Evolutionary conservation across 2,113 vertebrate species (phyloP).

Genomic region (Anthoscopus minutus): DNA sequence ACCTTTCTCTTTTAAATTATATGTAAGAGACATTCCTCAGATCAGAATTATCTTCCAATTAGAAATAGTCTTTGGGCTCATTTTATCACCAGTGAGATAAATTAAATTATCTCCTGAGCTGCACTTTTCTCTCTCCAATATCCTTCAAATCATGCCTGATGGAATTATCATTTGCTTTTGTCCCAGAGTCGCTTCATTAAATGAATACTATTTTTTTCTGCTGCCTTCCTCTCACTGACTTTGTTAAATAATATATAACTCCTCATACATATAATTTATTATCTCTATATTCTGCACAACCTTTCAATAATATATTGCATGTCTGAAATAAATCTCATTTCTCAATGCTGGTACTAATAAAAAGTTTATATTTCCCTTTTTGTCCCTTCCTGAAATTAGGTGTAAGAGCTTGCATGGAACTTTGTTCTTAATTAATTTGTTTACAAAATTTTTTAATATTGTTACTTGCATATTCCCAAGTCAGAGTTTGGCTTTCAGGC

Average conservation of each 20-base stretch:
- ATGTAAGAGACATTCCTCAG: not conserved
- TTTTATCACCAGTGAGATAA: constrained; percentile 28
- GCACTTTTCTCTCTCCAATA: not conserved
- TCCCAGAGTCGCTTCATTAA: constrained; percentile 7
- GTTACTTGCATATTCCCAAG: not conserved
- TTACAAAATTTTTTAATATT: not conserved
- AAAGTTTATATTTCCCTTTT: not conserved
- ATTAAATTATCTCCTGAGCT: constrained; percentile 8
- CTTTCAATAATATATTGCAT: constrained; percentile 40
- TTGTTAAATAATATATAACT: constrained; percentile 16
- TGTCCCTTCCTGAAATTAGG: not conserved
- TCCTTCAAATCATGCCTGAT: not conserved
- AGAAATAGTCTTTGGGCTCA: constrained; percentile 21
- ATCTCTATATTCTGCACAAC: constrained; percentile 36
- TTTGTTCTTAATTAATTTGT: not conserved
- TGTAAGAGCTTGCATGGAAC: not conserved
- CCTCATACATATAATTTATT: not conserved
- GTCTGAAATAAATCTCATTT: constrained; percentile 21
- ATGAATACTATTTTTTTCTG: not conserved
- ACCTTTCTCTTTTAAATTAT: constrained; percentile 14
- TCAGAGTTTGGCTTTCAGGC: not conserved
- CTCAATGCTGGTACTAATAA: not conserved
- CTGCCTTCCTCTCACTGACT: not conserved
- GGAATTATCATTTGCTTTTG: constrained; percentile 6
- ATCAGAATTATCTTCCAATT: constrained; percentile 37